Evolutionary conservation across 2,113 vertebrate species (phyloP), one percentile per base, ranked within the genome.

Genomic region (Calidris pugnax): DNA sequence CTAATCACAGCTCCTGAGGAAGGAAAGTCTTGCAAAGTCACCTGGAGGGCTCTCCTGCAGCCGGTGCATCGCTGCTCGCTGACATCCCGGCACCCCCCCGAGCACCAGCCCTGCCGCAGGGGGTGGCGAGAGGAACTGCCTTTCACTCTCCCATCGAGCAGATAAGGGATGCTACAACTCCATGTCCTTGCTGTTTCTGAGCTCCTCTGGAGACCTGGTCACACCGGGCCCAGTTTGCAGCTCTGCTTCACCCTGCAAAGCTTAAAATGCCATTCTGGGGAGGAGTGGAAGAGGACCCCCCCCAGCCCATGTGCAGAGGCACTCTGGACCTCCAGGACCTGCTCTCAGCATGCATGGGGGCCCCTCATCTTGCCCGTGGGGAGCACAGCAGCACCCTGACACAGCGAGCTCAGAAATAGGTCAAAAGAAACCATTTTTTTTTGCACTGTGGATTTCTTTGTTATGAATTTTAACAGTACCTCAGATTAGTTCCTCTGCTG

Each of bases 391-490:
- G 45, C 78, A 92, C 3, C 15, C 37, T 2, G 4, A 89, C 64
- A 18, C 3, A 60, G 71, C 50, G 74, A 86, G 91, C 53, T 68
- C 50, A 78, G 63, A 86, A 89, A 90, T 1, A 75, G 78, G 80
- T 56, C 10, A 5, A 24, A 80, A 91, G 85, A 84, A 68, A 43
- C 22, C 33, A 5, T 9, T 72, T 59, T 60, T 60, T 87, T 37
- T 41, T 75, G 9, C 19, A 5, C 47, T 0, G 4, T 24, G 30
- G 67, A 27, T 69, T 77, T 66, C 73, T 78, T 30, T 47, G 41
- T 69, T 45, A 26, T 23, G 85, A 88, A 95, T 96, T 96, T 96
- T 95, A 97, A 93, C 73, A 67, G 94, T 30, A 28, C 56, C 33
- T 55, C 78, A 78, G 82, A 83, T 85, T 68, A 93, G 76, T 76